Conservation (phyloP, 2,113 vertebrate genomes). For the Ploceus nigricollis region DNA sequence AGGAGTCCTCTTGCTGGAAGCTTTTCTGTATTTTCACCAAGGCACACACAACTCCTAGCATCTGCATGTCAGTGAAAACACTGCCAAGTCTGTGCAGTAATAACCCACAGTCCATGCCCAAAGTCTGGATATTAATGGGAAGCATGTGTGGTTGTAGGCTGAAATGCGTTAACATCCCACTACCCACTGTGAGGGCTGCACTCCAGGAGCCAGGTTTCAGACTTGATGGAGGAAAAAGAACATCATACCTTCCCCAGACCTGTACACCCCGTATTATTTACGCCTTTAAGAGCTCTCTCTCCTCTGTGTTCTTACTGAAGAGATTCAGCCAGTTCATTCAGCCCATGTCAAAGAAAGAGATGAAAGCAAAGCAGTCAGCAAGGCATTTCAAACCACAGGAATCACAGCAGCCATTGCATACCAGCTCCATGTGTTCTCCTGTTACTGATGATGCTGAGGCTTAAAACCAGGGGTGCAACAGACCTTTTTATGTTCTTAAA, state of each 20-base stretch:
- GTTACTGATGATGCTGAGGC: neutral
- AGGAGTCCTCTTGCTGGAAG: neutral
- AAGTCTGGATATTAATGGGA: neutral
- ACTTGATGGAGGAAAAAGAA: neutral
- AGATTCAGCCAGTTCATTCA: neutral
- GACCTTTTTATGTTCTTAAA: neutral
- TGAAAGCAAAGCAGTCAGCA: neutral
- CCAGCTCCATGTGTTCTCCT: neutral
- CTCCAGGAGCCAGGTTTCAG: neutral
- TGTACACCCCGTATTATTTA: neutral
- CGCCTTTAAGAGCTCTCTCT: neutral
- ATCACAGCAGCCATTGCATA: neutral
- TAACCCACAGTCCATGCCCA: neutral
- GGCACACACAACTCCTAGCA: neutral
- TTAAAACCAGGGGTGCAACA: neutral
- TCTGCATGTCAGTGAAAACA: neutral
- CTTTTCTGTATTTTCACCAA: neutral
- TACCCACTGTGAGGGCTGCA: neutral
- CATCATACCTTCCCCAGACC: neutral
- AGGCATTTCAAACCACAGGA: accelerated
- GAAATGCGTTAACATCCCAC: accelerated
- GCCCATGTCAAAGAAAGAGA: neutral
- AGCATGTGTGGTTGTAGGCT: neutral
- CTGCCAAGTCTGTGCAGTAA: neutral
- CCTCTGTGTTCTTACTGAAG: neutral